phyloP scores from a whole-genome alignment of 2,797 vertebrate genomes.

The Acridotheres tristis region DNA sequence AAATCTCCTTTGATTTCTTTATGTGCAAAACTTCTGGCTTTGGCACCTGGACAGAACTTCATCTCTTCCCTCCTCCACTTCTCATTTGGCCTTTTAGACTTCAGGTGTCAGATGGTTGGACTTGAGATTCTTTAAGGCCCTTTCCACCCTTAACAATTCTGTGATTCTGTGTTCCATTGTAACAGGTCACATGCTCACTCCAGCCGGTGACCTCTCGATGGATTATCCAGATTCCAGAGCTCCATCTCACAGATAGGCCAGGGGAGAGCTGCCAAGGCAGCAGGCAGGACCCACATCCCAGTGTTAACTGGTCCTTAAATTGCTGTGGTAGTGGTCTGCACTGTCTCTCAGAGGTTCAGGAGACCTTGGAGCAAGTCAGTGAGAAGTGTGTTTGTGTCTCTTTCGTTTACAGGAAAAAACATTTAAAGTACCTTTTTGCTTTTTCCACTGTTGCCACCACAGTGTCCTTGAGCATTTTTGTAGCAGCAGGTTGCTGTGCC shows the following conservation, averaged over 20 bases:
- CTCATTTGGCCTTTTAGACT: not conserved
- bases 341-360: not conserved
- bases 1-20: not conserved
- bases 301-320: fast-evolving
- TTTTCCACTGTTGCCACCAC: not conserved
- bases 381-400: fast-evolving
- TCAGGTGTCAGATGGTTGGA: not conserved
- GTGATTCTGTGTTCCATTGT: not conserved
- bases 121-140: not conserved
- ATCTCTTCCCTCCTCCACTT: not conserved
- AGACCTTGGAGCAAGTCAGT: not conserved
- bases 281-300: not conserved
- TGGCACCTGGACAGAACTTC: not conserved
- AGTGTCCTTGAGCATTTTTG: not conserved
- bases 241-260: fast-evolving
- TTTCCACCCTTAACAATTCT: not conserved
- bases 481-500: not conserved
- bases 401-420: not conserved
- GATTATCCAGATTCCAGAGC: not conserved
- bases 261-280: not conserved
- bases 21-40: not conserved
- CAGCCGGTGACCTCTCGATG: not conserved
- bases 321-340: not conserved
- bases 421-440: not conserved
- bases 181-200: not conserved